phyloP scores from a whole-genome alignment of 2,888 invertebrate genomes.

The Harmothoe impar region DNA sequence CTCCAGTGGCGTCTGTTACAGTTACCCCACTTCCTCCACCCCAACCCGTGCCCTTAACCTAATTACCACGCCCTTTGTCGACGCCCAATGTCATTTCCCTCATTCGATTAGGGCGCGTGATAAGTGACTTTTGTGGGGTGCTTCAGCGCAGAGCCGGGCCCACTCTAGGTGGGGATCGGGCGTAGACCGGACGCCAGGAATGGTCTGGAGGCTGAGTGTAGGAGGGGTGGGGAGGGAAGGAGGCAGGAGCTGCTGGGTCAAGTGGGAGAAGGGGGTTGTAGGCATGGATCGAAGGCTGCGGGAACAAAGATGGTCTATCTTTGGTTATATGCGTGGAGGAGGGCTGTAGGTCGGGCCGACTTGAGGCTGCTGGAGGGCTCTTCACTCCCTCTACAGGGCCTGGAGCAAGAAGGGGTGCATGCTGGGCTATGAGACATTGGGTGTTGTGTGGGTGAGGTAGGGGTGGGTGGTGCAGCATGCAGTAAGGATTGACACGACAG shows the following conservation, averaged over 20 bases:
- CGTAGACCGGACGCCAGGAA: constrained; percentile 5
- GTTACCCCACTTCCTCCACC: constrained; percentile 22
- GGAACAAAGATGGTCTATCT: no score
- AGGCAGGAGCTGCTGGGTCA: background rate
- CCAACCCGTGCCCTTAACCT: background rate
- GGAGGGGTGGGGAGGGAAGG: background rate
- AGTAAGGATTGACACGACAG: constrained; percentile 41
- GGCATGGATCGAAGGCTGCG: no score
- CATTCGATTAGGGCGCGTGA: constrained; percentile 49
- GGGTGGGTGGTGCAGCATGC: background rate
- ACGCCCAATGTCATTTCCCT: constrained; percentile 53
- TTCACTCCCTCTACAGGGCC: no score
- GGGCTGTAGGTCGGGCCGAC: no score
- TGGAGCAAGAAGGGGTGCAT: no score
- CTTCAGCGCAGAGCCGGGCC: background rate
- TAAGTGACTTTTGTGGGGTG: constrained; percentile 58
- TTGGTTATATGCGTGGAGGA: no score
- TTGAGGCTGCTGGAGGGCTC: no score
- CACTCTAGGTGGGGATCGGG: constrained; percentile 14
- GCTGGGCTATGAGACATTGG: no score
- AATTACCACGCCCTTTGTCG: constrained; percentile 46
- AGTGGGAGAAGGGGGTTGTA: no score
- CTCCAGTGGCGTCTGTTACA: constrained; percentile 35
- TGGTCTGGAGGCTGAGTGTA: background rate
- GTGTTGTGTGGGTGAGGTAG: no score